These are phyloP conservation scores for Sycophila sp. DNA, from an alignment of 1,140 invertebrate genomes.

Conservation along the genomic window DNA sequence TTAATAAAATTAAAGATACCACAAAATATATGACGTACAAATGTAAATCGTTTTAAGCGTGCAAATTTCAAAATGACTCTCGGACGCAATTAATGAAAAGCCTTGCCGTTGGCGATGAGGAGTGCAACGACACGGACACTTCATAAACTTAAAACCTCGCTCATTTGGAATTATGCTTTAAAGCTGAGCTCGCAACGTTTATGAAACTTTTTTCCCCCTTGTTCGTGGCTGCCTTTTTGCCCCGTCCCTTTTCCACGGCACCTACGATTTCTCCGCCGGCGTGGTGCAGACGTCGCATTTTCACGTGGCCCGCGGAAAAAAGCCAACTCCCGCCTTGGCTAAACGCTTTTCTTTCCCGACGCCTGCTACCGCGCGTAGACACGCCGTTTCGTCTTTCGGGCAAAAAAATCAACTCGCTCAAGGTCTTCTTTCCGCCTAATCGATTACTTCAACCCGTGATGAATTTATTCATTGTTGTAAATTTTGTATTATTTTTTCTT, in stretches of 20 bases:
- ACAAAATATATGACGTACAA: too few species aligned
- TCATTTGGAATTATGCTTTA: neutral
- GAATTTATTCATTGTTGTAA: neutral
- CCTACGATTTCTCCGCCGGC: neutral
- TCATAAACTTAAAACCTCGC: constrained; percentile 7
- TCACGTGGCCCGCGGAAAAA: neutral
- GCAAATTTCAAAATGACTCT: too few species aligned
- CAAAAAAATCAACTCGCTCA: neutral
- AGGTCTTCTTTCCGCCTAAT: neutral
- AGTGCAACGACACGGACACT: constrained; percentile 4
- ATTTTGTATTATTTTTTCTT: too few species aligned
- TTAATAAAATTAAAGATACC: too few species aligned
- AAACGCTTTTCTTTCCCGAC: constrained; percentile 1
- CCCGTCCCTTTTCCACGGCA: neutral
- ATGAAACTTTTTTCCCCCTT: constrained; percentile 19
- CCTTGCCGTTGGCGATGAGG: too few species aligned
- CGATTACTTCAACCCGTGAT: neutral
- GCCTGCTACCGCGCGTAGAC: neutral
- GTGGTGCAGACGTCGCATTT: constrained; percentile 6
- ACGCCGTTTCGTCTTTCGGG: too few species aligned
- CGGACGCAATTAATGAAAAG: too few species aligned
- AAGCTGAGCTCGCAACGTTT: constrained; percentile 8
- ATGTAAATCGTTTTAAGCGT: too few species aligned
- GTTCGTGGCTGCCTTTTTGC: neutral
- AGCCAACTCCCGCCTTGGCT: neutral